Evolutionary conservation across 2,797 vertebrate species (phyloP).

Genomic region (Oryzias dopingdopingensis): DNA sequence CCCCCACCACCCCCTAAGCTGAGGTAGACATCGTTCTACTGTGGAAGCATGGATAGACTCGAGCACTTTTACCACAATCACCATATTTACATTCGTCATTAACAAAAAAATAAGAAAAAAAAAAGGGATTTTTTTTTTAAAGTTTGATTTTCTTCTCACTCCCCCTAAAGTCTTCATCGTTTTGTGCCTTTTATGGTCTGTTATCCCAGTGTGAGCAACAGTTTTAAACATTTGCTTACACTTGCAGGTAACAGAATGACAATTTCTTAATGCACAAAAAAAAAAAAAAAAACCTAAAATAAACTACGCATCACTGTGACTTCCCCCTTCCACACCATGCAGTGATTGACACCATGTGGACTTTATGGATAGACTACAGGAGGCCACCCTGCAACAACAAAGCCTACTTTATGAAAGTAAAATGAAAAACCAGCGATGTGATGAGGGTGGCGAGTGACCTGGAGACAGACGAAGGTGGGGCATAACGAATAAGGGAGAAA

Average conservation of each 20-base stretch:
- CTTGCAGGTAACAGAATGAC: constrained; percentile 45
- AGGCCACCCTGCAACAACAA: constrained; percentile 67
- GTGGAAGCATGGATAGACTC: constrained; percentile 90
- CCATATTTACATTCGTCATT: constrained; percentile 89
- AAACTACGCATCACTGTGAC: constrained; percentile 60
- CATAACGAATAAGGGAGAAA: too few species aligned
- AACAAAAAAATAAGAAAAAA: constrained; percentile 65
- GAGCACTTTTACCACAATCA: constrained; percentile 88
- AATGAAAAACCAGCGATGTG: constrained; percentile 26
- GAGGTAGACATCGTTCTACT: constrained; percentile 91
- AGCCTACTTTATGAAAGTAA: constrained; percentile 83
- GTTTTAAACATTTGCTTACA: constrained; percentile 40
- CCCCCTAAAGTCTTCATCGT: constrained; percentile 51
- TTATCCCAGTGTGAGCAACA: constrained; percentile 47
- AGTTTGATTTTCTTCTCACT: constrained; percentile 61
- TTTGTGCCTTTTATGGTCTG: constrained; percentile 33
- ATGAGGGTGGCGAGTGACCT: constrained; percentile 41
- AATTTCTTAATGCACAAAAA: constrained; percentile 62
- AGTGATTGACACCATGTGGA: constrained; percentile 52
- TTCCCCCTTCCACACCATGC: constrained; percentile 71
- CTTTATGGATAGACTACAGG: constrained; percentile 44
- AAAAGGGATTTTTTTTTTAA: constrained; percentile 1
- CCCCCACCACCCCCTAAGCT: constrained; percentile 80
- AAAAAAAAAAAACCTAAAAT: constrained; percentile 9
- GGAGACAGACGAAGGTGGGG: constrained; percentile 17